phyloP scores from a whole-genome alignment of 2,797 vertebrate genomes.

The Amniataba percoides region DNA sequence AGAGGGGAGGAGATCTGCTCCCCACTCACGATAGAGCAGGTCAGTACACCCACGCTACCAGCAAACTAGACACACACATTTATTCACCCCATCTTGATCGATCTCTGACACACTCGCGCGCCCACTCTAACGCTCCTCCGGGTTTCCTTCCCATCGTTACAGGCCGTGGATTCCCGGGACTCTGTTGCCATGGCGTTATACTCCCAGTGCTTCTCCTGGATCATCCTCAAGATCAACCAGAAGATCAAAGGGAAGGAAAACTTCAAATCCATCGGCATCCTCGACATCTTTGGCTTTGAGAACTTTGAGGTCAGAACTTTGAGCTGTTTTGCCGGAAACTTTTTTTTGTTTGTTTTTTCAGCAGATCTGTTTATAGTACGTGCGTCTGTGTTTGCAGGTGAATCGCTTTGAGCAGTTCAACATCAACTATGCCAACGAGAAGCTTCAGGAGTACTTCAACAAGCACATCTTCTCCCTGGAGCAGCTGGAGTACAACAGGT shows the following conservation, averaged over 20 bases:
- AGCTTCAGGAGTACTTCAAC: constrained; percentile 85
- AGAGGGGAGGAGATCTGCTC: constrained; percentile 96
- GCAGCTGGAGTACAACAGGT: constrained; percentile 95
- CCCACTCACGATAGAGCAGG: constrained; percentile 94
- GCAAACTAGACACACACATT: neutral
- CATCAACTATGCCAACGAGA: constrained; percentile 87
- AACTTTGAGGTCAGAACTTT: constrained; percentile 90
- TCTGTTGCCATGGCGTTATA: constrained; percentile 95
- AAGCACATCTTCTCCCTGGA: constrained; percentile 93
- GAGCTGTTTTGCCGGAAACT: neutral
- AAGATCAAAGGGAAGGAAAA: constrained; percentile 94
- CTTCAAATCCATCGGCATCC: constrained; percentile 95
- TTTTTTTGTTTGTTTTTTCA: neutral
- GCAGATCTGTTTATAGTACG: neutral
- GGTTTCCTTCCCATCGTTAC: constrained; percentile 30
- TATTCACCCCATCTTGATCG: neutral
- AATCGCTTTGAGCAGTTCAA: constrained; percentile 87
- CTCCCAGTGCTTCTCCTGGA: constrained; percentile 96
- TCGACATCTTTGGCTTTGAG: constrained; percentile 96
- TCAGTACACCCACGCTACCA: constrained; percentile 49
- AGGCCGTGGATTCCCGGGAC: constrained; percentile 94
- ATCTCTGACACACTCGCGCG: neutral
- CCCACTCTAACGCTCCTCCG: neutral
- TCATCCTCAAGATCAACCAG: constrained; percentile 93
- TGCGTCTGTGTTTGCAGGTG: constrained; percentile 69